phyloP scores from a whole-genome alignment of 2,888 invertebrate species.

The Lepas anatifera region DNA sequence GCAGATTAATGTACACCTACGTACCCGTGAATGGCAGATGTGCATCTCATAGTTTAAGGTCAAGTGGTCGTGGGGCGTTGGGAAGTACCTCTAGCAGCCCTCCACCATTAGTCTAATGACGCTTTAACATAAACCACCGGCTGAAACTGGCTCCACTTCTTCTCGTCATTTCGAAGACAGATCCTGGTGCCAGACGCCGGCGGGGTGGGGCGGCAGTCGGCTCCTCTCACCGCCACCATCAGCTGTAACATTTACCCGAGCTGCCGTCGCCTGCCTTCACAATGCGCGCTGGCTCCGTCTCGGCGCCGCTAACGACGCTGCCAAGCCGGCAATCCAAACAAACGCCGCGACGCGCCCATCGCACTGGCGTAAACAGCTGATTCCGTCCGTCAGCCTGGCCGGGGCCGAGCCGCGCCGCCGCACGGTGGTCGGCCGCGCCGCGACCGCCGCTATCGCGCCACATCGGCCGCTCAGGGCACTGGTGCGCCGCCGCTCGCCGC shows the following conservation, averaged over 20 bases:
- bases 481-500: not conserved
- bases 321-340: not conserved
- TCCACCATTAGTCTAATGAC: too few relatives aligned
- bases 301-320: conserved; percentile 1
- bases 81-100: too few relatives aligned
- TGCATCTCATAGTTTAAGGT: too few relatives aligned
- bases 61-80: too few relatives aligned
- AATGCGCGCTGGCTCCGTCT: too few relatives aligned
- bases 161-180: not conserved
- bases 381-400: not conserved
- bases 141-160: not conserved
- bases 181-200: not conserved
- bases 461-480: not conserved
- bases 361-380: not conserved
- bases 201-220: not conserved
- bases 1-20: too few relatives aligned
- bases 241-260: not conserved
- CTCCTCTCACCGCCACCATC: not conserved
- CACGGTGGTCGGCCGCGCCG: not conserved
- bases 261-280: too few relatives aligned
- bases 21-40: too few relatives aligned
- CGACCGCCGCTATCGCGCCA: not conserved
- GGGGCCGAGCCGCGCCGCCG: not conserved
- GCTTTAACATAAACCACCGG: too few relatives aligned
- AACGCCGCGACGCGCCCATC: not conserved